Evolutionary conservation across 2,888 invertebrate genomes (phyloP).

Genomic region (Erannis defoliaria): DNA sequence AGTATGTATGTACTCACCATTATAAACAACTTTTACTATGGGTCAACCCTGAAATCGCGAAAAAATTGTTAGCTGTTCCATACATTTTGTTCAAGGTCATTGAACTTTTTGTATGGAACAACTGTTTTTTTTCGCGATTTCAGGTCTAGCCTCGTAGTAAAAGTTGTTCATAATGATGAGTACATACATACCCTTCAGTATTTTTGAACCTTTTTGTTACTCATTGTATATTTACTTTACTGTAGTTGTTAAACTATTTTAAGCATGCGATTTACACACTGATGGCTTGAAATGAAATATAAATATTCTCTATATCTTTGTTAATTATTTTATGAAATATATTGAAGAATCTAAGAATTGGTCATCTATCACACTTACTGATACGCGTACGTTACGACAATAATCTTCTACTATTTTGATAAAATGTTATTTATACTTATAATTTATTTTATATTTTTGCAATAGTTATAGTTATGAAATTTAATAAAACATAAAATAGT

Average conservation of each 20-base stretch:
- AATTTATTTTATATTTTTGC: neutral
- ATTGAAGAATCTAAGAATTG: constrained; percentile 63
- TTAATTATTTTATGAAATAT: constrained; percentile 44
- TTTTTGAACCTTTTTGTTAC: no score
- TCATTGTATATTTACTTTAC: neutral
- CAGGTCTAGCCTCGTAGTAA: no score
- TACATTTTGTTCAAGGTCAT: no score
- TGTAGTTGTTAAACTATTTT: neutral
- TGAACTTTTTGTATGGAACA: no score
- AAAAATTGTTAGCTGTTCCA: no score
- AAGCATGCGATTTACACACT: neutral
- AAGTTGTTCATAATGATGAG: no score
- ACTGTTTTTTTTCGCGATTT: no score
- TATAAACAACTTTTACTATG: no score
- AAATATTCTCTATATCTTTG: constrained; percentile 35
- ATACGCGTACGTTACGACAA: constrained; percentile 58
- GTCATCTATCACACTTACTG: constrained; percentile 82
- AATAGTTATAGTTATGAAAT: neutral
- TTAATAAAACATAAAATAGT: neutral
- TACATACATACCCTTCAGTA: no score
- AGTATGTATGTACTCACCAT: no score
- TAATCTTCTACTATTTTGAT: constrained; percentile 22
- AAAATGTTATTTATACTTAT: constrained; percentile 4
- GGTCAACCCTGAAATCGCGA: no score
- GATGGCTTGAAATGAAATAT: neutral